Percentiles rank a stretch among this genome's conserved stretches.
These are phyloP conservation scores for Acrobasis suavella DNA, from an alignment of 2,888 invertebrate genomes.

Conservation along the genomic window DNA sequence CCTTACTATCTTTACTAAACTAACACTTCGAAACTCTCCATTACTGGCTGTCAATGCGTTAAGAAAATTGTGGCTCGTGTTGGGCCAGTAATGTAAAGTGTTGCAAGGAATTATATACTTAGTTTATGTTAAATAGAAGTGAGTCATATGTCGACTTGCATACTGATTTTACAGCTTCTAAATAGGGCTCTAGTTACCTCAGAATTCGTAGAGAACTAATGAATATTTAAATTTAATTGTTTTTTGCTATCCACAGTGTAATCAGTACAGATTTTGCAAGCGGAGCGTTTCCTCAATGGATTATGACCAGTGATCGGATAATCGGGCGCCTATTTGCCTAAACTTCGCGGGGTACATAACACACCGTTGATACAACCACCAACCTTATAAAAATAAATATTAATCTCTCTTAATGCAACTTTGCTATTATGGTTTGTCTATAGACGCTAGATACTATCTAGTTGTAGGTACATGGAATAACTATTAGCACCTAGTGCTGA, in stretches of 20 bases:
- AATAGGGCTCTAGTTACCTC: not conserved
- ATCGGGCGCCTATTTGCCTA: no score
- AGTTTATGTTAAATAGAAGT: not conserved
- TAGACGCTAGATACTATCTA: no score
- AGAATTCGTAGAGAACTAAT: not conserved
- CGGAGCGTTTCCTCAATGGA: not conserved
- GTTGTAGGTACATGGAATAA: no score
- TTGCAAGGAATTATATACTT: not conserved
- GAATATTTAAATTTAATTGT: not conserved
- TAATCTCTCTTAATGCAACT: no score
- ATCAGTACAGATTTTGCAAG: not conserved
- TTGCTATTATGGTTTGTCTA: no score
- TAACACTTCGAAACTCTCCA: not conserved
- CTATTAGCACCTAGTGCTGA: no score
- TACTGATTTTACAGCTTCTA: not conserved
- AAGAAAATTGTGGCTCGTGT: not conserved
- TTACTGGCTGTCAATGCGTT: not conserved
- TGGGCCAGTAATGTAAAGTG: not conserved
- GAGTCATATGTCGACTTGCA: constrained; percentile 3
- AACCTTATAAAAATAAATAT: no score
- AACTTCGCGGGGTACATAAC: no score
- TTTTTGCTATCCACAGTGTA: not conserved
- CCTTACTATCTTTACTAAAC: not conserved
- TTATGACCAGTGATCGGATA: no score
- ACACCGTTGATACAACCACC: no score